phyloP scores from a whole-genome alignment of 2,113 vertebrate genomes.

The Ramphastos sulfuratus region DNA sequence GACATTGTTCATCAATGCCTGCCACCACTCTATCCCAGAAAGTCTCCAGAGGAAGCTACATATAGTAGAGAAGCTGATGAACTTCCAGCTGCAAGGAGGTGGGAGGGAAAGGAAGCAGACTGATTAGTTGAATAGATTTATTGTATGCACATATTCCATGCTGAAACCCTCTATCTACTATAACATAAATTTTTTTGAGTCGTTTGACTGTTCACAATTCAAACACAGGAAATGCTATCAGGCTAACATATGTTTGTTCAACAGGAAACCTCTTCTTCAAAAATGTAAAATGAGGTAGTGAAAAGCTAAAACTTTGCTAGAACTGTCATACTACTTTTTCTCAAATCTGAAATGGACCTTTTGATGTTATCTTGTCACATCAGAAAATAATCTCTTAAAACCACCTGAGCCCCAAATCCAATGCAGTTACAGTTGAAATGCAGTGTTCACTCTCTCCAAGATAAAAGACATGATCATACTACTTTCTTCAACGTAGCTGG shows the following conservation, averaged over 20 bases:
- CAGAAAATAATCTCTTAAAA: background rate
- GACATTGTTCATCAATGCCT: conserved; percentile 20
- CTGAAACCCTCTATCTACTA: conserved; percentile 29
- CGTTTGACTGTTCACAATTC: conserved; percentile 28
- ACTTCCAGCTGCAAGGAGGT: conserved; percentile 32
- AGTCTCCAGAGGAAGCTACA: conserved; percentile 31
- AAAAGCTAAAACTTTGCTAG: conserved; percentile 21
- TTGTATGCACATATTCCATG: conserved; percentile 4
- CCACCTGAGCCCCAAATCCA: background rate
- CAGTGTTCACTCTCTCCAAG: background rate
- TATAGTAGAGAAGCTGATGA: conserved; percentile 22
- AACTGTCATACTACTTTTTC: background rate
- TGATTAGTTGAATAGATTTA: background rate
- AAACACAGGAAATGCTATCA: conserved; percentile 58
- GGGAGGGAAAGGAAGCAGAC: conserved; percentile 12
- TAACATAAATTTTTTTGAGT: conserved; percentile 39
- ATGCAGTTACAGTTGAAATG: background rate
- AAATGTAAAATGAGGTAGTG: conserved; percentile 8
- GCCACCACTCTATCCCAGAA: conserved; percentile 14
- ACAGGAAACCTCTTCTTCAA: conserved; percentile 26
- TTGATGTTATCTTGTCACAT: background rate
- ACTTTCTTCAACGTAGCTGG: background rate
- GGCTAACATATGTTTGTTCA: conserved; percentile 34
- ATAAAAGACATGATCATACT: background rate
- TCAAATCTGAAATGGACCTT: background rate